These are phyloP conservation scores for Reinhardtius hippoglossoides DNA, from an alignment of 2,113 vertebrate species.

Conservation along the genomic window DNA sequence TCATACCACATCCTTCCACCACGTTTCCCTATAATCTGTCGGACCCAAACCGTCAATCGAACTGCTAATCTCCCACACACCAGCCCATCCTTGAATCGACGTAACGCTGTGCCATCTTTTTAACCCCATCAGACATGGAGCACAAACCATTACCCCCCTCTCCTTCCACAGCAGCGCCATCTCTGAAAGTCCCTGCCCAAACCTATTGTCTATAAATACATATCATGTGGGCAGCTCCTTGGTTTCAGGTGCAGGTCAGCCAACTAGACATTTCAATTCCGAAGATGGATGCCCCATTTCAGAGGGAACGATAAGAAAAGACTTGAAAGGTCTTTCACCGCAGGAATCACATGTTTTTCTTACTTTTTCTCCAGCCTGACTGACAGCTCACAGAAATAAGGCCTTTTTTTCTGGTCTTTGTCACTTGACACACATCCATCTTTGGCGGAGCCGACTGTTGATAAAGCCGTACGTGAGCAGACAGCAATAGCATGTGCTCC, in stretches of 20 bases:
- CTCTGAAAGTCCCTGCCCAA: slow-evolving; percentile 13
- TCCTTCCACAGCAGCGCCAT: slow-evolving; percentile 3
- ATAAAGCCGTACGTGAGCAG: slow-evolving; percentile 32
- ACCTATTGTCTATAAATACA: slow-evolving; percentile 66
- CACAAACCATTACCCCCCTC: slow-evolving; percentile 26
- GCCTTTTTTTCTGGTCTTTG: slow-evolving; percentile 35
- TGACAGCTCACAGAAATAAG: slow-evolving; percentile 66
- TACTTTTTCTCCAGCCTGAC: slow-evolving; percentile 62
- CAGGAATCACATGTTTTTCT: slow-evolving; percentile 75
- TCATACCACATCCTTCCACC: no score
- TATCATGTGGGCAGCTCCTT: slow-evolving; percentile 65
- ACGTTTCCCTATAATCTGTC: not conserved
- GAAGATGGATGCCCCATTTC: slow-evolving; percentile 83
- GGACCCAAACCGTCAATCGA: not conserved
- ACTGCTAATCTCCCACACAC: slow-evolving; percentile 7
- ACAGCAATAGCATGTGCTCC: not conserved
- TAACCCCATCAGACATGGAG: slow-evolving; percentile 13
- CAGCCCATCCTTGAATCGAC: not conserved
- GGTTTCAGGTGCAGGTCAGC: slow-evolving; percentile 81
- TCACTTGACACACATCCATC: slow-evolving; percentile 58
- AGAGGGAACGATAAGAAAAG: slow-evolving; percentile 75
- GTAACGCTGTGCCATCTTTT: slow-evolving; percentile 10
- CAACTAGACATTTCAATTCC: slow-evolving; percentile 84
- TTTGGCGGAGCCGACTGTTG: slow-evolving; percentile 46
- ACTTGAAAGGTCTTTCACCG: slow-evolving; percentile 72